Percentiles rank a stretch among this genome's conserved stretches.
phyloP scores from a whole-genome alignment of 2,888 invertebrate species.

The Apodemia mormo region DNA sequence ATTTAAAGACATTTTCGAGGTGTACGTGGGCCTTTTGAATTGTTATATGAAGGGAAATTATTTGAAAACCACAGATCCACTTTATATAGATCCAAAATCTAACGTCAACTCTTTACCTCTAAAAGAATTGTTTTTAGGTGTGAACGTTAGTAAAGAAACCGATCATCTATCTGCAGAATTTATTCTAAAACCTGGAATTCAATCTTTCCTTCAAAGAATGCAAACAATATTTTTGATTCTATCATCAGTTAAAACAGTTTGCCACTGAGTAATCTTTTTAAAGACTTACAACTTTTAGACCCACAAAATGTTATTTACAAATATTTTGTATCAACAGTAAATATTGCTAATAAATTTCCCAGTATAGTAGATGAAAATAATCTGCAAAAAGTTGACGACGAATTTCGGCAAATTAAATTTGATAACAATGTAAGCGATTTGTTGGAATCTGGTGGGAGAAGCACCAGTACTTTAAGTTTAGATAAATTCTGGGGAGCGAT shows the following conservation, averaged over 20 bases:
- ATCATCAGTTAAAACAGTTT: background rate
- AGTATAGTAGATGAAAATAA: slow-evolving; percentile 24
- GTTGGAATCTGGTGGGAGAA: slow-evolving; percentile 20
- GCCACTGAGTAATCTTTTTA: slow-evolving; percentile 25
- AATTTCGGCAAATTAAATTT: slow-evolving; percentile 27
- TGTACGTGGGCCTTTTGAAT: background rate
- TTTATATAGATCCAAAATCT: slow-evolving; percentile 28
- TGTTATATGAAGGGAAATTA: background rate
- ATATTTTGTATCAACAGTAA: slow-evolving; percentile 23
- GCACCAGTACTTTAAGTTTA: background rate
- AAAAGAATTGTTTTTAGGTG: slow-evolving; percentile 30
- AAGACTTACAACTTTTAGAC: slow-evolving; percentile 31
- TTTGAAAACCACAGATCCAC: slow-evolving; percentile 27
- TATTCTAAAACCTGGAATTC: background rate
- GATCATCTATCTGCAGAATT: background rate
- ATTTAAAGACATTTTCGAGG: too few species aligned
- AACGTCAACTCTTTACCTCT: slow-evolving; percentile 29
- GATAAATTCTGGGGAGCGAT: slow-evolving; percentile 18
- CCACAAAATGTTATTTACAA: slow-evolving; percentile 32
- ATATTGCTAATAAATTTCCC: slow-evolving; percentile 1
- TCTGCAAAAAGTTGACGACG: slow-evolving; percentile 30
- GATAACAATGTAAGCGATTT: slow-evolving; percentile 26
- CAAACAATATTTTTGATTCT: slow-evolving; percentile 7
- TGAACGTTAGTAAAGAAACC: slow-evolving; percentile 23
- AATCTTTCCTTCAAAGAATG: slow-evolving; percentile 1